Conservation (phyloP, 2,888 invertebrate species). For the Prenolepis imparis region DNA sequence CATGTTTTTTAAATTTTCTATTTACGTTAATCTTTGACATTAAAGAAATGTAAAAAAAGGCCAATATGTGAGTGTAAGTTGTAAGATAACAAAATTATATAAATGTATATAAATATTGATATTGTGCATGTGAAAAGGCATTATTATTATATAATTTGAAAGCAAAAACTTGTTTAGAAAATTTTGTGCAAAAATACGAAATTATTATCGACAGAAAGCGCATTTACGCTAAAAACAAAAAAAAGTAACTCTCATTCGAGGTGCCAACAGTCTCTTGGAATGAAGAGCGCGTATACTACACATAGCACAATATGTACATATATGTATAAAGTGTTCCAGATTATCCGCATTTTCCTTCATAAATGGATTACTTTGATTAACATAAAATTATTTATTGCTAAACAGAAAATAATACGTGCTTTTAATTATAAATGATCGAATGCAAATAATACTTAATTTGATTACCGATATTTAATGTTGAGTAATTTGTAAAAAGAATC, state of each 20-base stretch:
- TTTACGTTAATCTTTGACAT: background rate
- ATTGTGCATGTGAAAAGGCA: background rate
- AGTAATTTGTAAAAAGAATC: background rate
- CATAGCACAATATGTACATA: background rate
- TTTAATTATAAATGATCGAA: background rate
- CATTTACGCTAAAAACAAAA: constrained; percentile 46
- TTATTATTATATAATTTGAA: constrained; percentile 34
- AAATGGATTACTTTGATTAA: background rate
- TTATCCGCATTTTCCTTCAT: background rate
- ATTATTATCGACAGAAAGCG: constrained; percentile 36
- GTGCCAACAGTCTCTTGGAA: background rate
- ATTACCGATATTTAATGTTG: background rate
- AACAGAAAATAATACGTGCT: background rate
- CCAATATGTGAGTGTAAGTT: too few relatives aligned
- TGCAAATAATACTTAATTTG: background rate
- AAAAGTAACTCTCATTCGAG: background rate
- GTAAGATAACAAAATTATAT: constrained; percentile 14
- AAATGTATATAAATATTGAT: background rate
- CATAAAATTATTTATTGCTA: background rate
- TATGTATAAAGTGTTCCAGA: background rate
- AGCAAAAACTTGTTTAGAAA: constrained; percentile 31
- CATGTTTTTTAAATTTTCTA: background rate
- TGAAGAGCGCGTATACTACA: too few relatives aligned
- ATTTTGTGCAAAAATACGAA: constrained; percentile 11
- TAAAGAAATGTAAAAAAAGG: background rate